Evolutionary conservation across 2,113 vertebrate species (phyloP).

Genomic region (Anolis sagrei): DNA sequence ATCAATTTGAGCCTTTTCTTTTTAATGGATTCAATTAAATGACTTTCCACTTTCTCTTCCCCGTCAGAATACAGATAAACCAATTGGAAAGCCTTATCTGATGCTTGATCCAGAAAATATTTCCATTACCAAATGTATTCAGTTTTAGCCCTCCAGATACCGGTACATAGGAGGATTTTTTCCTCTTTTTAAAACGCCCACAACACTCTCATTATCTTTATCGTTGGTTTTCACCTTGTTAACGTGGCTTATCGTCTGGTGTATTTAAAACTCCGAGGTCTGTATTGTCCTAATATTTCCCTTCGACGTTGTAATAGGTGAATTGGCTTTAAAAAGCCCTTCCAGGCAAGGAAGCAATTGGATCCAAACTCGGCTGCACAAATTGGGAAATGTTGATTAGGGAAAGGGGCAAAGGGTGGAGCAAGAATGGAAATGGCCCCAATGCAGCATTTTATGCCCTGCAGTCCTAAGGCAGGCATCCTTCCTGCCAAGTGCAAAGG

Average conservation of each 20-base stretch:
- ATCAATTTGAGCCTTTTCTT: neutral
- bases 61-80: neutral
- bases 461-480: no score
- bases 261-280: neutral
- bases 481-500: no score
- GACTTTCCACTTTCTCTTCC: neutral
- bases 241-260: neutral
- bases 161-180: neutral
- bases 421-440: no score
- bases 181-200: neutral
- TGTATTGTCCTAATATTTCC: neutral
- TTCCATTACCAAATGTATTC: neutral
- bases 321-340: neutral
- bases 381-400: neutral
- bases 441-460: no score
- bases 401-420: no score
- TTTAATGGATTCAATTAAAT: slow-evolving; percentile 10
- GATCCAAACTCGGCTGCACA: neutral
- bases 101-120: neutral
- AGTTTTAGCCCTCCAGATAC: neutral
- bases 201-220: neutral
- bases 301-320: neutral
- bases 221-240: neutral
- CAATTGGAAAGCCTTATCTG: neutral
- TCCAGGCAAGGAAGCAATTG: neutral